These are phyloP conservation scores for Drosophila sulfurigaster DNA, from an alignment of 1,140 invertebrate genomes.

Conservation along the genomic window DNA sequence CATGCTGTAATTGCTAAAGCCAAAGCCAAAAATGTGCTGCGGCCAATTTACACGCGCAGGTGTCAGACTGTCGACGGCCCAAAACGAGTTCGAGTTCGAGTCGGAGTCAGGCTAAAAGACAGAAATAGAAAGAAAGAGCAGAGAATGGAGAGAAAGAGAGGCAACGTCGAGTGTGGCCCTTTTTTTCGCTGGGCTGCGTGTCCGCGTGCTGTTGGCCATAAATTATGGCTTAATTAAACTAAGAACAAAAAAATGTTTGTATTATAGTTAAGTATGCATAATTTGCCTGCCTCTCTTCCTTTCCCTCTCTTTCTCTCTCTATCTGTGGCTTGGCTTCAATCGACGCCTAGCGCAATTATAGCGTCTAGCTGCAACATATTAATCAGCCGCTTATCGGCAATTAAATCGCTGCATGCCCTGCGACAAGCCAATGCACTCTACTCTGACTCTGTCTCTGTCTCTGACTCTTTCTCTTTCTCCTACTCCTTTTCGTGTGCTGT, in stretches of 20 bases:
- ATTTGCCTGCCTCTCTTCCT: background rate
- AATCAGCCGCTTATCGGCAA: constrained; percentile 63
- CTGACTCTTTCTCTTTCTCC: background rate
- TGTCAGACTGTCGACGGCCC: constrained; percentile 54
- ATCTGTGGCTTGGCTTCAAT: constrained; percentile 31
- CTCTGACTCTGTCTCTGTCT: background rate
- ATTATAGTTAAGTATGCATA: constrained; percentile 42
- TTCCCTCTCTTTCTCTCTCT: background rate
- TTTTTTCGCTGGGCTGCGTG: constrained; percentile 56
- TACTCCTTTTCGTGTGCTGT: constrained; percentile 29
- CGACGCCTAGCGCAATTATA: constrained; percentile 42
- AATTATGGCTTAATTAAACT: constrained; percentile 83
- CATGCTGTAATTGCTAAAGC: constrained; percentile 23
- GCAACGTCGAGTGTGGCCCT: constrained; percentile 62
- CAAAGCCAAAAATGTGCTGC: constrained; percentile 3
- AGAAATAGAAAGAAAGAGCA: too few species aligned
- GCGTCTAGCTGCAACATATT: constrained; percentile 56
- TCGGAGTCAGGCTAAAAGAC: constrained; percentile 5
- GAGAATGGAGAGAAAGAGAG: background rate
- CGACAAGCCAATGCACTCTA: constrained; percentile 42
- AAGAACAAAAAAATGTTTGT: constrained; percentile 59
- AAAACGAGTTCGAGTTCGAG: constrained; percentile 11
- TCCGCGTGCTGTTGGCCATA: constrained; percentile 74
- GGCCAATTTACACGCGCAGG: constrained; percentile 75
- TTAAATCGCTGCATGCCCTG: constrained; percentile 36